phyloP scores from a whole-genome alignment of 2,113 vertebrate species.

The Oryzias curvinotus region DNA sequence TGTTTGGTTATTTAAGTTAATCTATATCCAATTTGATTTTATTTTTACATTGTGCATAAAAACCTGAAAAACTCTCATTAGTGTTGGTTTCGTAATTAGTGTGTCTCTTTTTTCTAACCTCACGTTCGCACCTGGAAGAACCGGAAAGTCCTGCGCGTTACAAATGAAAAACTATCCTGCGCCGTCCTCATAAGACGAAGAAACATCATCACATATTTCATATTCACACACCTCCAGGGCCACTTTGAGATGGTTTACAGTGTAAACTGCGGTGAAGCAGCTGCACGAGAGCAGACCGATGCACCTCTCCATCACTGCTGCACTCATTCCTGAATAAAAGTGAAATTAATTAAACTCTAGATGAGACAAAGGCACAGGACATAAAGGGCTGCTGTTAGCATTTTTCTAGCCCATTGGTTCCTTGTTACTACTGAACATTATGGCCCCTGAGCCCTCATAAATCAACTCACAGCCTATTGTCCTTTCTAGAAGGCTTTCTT shows the following conservation, averaged over 20 bases:
- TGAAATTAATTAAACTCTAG: constrained; percentile 81
- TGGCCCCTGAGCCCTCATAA: constrained; percentile 79
- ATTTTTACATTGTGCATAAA: too few species aligned
- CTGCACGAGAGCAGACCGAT: constrained; percentile 43
- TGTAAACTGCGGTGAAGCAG: constrained; percentile 36
- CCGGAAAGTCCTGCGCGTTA: constrained; percentile 11
- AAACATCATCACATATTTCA: constrained; percentile 36
- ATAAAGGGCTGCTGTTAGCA: constrained; percentile 85
- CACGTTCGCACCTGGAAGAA: not conserved
- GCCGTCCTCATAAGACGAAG: constrained; percentile 15
- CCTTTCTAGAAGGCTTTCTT: constrained; percentile 74
- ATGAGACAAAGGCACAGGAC: constrained; percentile 77
- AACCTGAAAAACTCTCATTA: not conserved
- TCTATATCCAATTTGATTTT: too few species aligned
- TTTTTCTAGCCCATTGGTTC: constrained; percentile 87
- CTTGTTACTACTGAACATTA: constrained; percentile 83
- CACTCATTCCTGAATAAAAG: constrained; percentile 54
- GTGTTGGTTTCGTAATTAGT: not conserved
- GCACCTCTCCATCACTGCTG: constrained; percentile 66
- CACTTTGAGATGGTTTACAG: constrained; percentile 48
- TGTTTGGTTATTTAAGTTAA: too few species aligned
- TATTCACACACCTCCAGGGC: constrained; percentile 47
- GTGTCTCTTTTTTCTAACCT: not conserved
- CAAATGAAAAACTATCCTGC: constrained; percentile 3
- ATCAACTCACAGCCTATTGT: constrained; percentile 81